Evolutionary conservation across 2,113 vertebrate species (phyloP), one percentile per base, ranked within the genome.

Genomic region (Amphilophus citrinellus): DNA sequence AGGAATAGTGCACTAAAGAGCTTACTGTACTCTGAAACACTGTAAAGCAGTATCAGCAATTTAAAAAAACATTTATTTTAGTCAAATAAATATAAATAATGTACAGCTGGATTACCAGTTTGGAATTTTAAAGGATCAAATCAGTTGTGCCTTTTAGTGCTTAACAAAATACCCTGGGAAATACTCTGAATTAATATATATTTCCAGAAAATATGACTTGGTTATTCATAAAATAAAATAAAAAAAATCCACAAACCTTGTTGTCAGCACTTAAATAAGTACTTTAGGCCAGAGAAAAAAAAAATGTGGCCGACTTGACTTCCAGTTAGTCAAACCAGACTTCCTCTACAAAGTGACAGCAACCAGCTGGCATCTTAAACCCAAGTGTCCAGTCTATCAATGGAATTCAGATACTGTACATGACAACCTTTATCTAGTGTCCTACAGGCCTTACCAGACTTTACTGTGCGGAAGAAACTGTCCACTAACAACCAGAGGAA

Each of bases 381-480:
- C 20, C 59, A 60, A 56, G 57, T 82, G 77, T 83, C 80, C 86
- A n/a, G 30, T 71, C 14, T 58, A 35, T 82, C 73, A 68, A 18
- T 68, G 53, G 13, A 61, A 39, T 24, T 30, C 77, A 85, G 82
- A 86, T 81, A 75, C 22, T 37, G 24, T 10, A 22, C 77, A 47
- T 59, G 3, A 44, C 58, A 44, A 20, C 8, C 13, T 42, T 57
- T 88, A 87, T 90, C 84, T 66, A 42, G 5, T n/a, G 42, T 79
- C 59, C 44, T 60, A 22, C 80, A 87, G 82, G 10, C 47, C 56
- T 14, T 9, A 18, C 20, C 37, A 59, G 44, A 1, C 50, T 73
- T 73, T 20, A 73, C 9, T 15, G 1, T 32, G 6, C 3, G 42
- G 9, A 7, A 6, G 3, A 22, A 50, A 59, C 61, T 59, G 15